A percentile compares a stretch with the other conserved stretches of the same genome.
Conservation (phyloP, 2,113 vertebrate species). For the Gambusia holbrooki region DNA sequence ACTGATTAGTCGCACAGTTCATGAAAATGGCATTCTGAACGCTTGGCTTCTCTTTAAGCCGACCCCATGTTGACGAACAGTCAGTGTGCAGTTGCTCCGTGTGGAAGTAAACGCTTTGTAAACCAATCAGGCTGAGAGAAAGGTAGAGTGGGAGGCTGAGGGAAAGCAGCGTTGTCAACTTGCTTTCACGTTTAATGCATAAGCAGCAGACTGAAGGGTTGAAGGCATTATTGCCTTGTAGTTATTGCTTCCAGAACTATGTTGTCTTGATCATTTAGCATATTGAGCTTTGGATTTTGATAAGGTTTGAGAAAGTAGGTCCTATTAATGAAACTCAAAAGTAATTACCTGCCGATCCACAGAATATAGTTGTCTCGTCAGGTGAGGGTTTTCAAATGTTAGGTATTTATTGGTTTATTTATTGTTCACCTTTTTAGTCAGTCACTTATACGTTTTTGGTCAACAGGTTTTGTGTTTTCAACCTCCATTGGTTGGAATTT, state of each 20-base stretch:
- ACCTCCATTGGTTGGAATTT: no score
- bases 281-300: not conserved
- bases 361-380: no score
- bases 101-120: not conserved
- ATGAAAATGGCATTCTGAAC: constrained; percentile 9
- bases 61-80: not conserved
- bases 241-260: not conserved
- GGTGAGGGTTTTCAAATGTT: no score
- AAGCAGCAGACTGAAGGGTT: not conserved
- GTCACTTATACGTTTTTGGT: no score
- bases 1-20: constrained; percentile 3
- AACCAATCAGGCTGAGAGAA: not conserved
- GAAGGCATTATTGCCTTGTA: not conserved
- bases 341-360: not conserved
- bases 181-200: constrained; percentile 4
- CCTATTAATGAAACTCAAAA: constrained; percentile 6
- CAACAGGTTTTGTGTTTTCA: no score
- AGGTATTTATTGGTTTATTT: no score
- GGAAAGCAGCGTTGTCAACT: not conserved
- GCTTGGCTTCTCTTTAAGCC: constrained; percentile 7
- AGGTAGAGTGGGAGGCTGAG: not conserved
- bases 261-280: not conserved
- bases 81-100: not conserved
- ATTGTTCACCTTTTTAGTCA: no score
- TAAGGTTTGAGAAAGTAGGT: not conserved